Conservation (phyloP, 2,113 vertebrate genomes). For the Mirounga angustirostris region DNA sequence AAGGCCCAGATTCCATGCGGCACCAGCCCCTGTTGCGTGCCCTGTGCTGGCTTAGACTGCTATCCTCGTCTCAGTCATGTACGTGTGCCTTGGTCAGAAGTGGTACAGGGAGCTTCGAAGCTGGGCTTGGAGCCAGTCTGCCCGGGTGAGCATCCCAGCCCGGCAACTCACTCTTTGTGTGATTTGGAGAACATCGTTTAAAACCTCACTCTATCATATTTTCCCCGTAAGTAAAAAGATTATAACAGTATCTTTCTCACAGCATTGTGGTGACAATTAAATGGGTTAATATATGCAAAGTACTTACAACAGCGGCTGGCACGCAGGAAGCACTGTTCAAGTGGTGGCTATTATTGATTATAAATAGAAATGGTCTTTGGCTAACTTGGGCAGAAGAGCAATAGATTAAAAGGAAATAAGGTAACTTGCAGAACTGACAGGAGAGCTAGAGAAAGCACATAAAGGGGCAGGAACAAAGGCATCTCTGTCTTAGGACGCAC, state of each 20-base stretch:
- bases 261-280: background rate
- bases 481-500: background rate
- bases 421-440: background rate
- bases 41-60: background rate
- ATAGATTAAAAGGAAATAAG: conserved; percentile 1
- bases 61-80: background rate
- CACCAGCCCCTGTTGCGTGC: background rate
- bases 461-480: background rate
- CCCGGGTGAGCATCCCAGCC: background rate
- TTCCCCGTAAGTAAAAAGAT: background rate
- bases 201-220: background rate
- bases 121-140: background rate
- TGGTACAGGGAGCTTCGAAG: background rate
- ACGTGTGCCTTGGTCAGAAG: background rate
- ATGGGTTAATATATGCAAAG: background rate
- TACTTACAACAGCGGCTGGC: background rate
- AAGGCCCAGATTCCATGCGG: background rate
- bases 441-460: background rate
- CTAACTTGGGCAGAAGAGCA: background rate
- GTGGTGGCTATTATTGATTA: background rate
- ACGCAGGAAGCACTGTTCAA: background rate
- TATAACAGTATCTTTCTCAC: background rate
- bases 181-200: background rate
- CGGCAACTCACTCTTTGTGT: background rate
- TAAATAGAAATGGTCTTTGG: background rate